These are phyloP conservation scores for Argynnis bischoffii DNA, from an alignment of 2,888 invertebrate species.

Conservation along the genomic window DNA sequence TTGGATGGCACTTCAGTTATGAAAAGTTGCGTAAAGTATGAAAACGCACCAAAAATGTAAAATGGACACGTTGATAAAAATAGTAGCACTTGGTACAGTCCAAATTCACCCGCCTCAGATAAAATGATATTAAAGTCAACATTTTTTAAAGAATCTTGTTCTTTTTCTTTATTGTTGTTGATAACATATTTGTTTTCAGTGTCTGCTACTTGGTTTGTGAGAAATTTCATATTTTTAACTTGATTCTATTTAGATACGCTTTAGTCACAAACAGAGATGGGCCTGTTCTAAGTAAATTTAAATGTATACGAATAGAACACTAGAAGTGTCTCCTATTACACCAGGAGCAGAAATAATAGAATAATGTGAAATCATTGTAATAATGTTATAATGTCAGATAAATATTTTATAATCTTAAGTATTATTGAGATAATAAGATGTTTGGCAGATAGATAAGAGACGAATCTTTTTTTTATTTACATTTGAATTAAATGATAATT, in stretches of 20 bases:
- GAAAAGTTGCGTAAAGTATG: conserved; percentile 62
- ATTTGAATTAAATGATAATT: neutral
- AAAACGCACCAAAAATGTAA: conserved; percentile 57
- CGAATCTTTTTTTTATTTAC: neutral
- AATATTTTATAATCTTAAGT: conserved; percentile 6
- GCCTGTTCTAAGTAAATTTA: neutral
- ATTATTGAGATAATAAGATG: conserved; percentile 8
- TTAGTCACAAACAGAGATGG: neutral
- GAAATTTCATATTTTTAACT: conserved; percentile 14
- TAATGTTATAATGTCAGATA: neutral
- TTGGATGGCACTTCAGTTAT: conserved; percentile 61
- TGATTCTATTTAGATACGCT: neutral
- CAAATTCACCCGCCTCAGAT: conserved; percentile 60
- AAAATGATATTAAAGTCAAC: conserved; percentile 54
- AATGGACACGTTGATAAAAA: conserved; percentile 58
- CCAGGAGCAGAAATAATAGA: neutral
- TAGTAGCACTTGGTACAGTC: conserved; percentile 56
- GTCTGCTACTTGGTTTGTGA: neutral
- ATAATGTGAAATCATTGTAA: neutral
- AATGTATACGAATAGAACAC: neutral
- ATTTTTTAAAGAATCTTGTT: conserved; percentile 26
- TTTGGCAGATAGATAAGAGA: neutral
- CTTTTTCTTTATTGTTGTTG: conserved; percentile 38
- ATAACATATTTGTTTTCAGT: conserved; percentile 2
- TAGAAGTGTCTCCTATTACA: conserved; percentile 1